These are phyloP conservation scores for Gulo gulo DNA, from an alignment of 2,113 vertebrate species.

Conservation along the genomic window DNA sequence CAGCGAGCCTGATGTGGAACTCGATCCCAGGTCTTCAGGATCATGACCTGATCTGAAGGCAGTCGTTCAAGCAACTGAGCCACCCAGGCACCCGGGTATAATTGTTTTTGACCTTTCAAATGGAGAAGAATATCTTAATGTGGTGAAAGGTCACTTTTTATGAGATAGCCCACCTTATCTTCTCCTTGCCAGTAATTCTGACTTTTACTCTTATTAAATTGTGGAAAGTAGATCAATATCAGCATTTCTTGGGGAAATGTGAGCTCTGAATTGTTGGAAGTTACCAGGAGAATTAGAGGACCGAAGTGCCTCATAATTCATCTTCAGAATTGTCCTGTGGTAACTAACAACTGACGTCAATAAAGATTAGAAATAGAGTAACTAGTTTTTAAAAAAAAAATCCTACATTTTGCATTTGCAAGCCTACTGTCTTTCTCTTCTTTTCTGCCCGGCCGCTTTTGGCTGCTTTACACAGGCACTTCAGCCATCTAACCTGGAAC, in stretches of 20 bases:
- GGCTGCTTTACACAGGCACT: neutral
- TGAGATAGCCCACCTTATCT: neutral
- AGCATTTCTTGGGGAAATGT: neutral
- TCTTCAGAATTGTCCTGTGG: neutral
- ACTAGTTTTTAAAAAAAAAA: neutral
- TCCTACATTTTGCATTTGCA: neutral
- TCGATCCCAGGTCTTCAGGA: too few relatives aligned
- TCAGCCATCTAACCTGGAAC: neutral
- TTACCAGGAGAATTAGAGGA: neutral
- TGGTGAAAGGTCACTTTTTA: neutral
- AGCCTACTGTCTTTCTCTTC: neutral
- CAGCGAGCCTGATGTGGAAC: too few relatives aligned
- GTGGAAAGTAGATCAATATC: neutral
- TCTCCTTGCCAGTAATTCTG: neutral
- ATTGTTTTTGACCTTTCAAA: neutral
- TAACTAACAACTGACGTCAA: neutral
- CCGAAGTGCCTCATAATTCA: neutral
- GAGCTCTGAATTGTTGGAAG: neutral
- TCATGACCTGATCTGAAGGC: too few relatives aligned
- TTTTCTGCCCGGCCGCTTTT: neutral
- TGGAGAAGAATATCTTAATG: neutral
- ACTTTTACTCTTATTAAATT: neutral
- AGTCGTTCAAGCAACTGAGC: too few relatives aligned
- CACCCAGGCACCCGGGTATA: too few relatives aligned
- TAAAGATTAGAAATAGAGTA: neutral